A percentile compares a stretch with the other conserved stretches of the same genome.
phyloP scores from a whole-genome alignment of 2,113 vertebrate species.

The Fukomys damarensis region DNA sequence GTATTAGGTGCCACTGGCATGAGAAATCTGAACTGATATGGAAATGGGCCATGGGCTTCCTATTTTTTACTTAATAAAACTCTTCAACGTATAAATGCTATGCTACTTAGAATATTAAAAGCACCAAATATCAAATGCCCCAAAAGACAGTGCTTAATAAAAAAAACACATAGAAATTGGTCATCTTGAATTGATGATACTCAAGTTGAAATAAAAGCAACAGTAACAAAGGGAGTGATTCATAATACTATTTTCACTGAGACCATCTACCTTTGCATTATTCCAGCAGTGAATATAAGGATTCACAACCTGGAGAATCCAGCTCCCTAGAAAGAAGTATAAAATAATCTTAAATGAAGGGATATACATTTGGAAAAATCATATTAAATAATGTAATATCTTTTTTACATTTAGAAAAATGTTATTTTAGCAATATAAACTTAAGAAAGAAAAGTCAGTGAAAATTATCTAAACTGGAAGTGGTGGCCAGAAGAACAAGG shows the following conservation, averaged over 20 bases:
- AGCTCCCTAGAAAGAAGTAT: not conserved
- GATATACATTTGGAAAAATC: not conserved
- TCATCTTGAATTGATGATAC: not conserved
- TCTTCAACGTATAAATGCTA: not conserved
- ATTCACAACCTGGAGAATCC: not conserved
- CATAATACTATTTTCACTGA: not conserved
- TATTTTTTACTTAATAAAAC: slow-evolving; percentile 31
- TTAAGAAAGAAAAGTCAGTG: not conserved
- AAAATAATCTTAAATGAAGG: not conserved
- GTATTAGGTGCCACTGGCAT: not conserved
- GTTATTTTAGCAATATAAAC: not conserved
- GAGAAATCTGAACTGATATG: slow-evolving; percentile 33
- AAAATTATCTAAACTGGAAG: not conserved
- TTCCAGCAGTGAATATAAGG: not conserved
- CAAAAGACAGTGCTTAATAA: not conserved
- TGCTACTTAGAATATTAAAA: slow-evolving; percentile 13
- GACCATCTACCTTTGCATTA: not conserved
- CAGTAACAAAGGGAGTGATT: not conserved
- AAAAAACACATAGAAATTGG: not conserved
- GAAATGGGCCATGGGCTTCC: not conserved
- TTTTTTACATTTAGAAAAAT: slow-evolving; percentile 18
- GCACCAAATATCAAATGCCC: not conserved
- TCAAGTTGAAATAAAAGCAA: not conserved
- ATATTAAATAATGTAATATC: not conserved
- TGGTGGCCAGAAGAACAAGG: not conserved